phyloP scores from a whole-genome alignment of 2,797 vertebrate genomes.

The Strix occidentalis region DNA sequence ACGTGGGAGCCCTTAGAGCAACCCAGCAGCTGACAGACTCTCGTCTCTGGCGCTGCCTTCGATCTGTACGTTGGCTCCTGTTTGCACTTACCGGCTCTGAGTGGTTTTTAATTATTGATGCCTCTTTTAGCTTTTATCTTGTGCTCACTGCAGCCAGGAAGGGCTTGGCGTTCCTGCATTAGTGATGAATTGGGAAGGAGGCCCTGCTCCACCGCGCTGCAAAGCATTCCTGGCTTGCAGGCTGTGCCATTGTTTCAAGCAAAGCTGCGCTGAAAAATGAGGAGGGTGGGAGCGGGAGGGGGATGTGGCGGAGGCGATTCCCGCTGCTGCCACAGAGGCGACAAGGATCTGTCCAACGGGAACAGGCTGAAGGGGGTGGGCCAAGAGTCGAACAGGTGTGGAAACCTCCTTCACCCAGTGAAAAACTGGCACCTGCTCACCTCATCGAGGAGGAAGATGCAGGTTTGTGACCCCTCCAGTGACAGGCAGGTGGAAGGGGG shows the following conservation, averaged over 20 bases:
- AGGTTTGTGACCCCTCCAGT: background rate
- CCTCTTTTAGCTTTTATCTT: slow-evolving; percentile 62
- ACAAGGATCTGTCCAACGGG: fast-evolving
- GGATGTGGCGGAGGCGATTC: background rate
- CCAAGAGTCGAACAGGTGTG: background rate
- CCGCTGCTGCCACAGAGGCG: background rate
- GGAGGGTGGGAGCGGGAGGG: background rate
- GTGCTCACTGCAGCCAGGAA: background rate
- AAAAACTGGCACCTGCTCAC: background rate
- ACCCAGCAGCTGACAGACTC: background rate
- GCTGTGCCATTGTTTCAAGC: slow-evolving; percentile 18
- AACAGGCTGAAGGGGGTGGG: background rate
- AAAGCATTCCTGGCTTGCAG: background rate
- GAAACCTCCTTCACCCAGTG: background rate
- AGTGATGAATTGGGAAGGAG: slow-evolving; percentile 39
- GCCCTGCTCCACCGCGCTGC: background rate
- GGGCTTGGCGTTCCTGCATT: slow-evolving; percentile 42
- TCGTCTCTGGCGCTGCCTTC: background rate
- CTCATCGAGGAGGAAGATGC: background rate
- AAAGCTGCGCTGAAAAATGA: background rate
- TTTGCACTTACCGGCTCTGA: slow-evolving; percentile 54
- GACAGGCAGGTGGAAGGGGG: background rate
- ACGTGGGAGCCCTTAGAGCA: background rate
- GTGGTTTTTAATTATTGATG: slow-evolving; percentile 73
- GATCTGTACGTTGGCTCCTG: slow-evolving; percentile 13